Percentiles rank a stretch among this genome's conserved stretches.
These are phyloP conservation scores for Lysandra bellargus DNA, from an alignment of 2,888 invertebrate species.

Conservation along the genomic window DNA sequence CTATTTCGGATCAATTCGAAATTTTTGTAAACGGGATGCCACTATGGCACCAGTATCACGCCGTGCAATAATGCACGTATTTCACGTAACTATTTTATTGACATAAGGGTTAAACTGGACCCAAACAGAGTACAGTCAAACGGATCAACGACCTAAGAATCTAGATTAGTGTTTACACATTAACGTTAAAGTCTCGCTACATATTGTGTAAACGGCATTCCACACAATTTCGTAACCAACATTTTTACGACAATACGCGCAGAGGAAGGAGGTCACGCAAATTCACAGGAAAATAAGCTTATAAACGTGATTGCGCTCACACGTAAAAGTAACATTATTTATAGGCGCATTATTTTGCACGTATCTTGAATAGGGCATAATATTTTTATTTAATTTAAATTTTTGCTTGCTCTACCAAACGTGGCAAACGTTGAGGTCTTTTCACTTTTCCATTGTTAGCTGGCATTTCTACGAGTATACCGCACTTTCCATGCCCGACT, in stretches of 20 bases:
- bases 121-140: neutral
- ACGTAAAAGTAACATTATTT: neutral
- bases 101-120: neutral
- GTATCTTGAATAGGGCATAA: neutral
- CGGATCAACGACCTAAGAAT: neutral
- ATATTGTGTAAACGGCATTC: neutral
- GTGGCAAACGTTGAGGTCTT: neutral
- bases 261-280: slow-evolving; percentile 5
- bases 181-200: neutral
- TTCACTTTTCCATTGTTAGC: neutral
- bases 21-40: too few relatives aligned
- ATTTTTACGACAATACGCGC: slow-evolving; percentile 14
- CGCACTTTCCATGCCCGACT: neutral
- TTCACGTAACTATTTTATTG: neutral
- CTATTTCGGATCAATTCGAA: too few relatives aligned
- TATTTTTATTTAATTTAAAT: neutral
- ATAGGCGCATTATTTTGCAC: neutral
- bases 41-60: too few relatives aligned
- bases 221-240: slow-evolving; percentile 14
- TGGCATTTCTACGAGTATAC: neutral
- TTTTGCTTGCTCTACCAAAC: neutral
- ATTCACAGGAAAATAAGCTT: slow-evolving; percentile 18
- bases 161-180: slow-evolving; percentile 9
- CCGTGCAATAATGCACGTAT: too few relatives aligned
- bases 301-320: neutral